Percentiles rank a stretch among this genome's conserved stretches.
Conservation (phyloP, 2,113 vertebrate genomes). For the Ranitomeya variabilis region DNA sequence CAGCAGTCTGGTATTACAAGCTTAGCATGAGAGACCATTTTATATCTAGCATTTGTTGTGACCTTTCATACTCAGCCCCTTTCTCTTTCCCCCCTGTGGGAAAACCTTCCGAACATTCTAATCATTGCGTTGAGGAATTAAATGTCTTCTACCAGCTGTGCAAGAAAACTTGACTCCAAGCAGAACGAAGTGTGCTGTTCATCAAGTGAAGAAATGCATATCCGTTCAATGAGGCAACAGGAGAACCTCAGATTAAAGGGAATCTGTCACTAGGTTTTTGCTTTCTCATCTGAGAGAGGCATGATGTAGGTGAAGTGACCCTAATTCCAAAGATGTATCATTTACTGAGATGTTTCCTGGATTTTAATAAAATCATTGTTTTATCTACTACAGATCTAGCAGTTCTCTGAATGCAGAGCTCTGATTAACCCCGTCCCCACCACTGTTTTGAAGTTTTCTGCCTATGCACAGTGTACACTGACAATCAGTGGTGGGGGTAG, state of each 20-base stretch:
- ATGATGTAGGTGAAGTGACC: no score
- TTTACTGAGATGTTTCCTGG: no score
- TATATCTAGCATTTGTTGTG: conserved; percentile 63
- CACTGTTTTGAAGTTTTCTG: no score
- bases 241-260: neutral
- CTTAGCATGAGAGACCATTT: conserved; percentile 52
- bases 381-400: no score
- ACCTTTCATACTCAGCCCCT: conserved; percentile 64
- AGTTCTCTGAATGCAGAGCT: no score
- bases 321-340: no score
- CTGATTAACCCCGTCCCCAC: no score
- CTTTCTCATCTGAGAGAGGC: no score
- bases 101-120: conserved; percentile 63
- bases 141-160: conserved; percentile 66
- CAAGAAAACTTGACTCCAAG: conserved; percentile 61
- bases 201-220: conserved; percentile 49
- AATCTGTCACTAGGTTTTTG: no score
- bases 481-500: no score
- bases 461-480: no score
- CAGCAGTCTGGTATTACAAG: conserved; percentile 47
- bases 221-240: conserved; percentile 53
- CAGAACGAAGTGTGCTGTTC: conserved; percentile 55
- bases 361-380: no score
- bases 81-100: conserved; percentile 62
- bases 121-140: conserved; percentile 67